Evolutionary conservation across 2,113 vertebrate genomes (phyloP).

Genomic region (Electrona antarctica): DNA sequence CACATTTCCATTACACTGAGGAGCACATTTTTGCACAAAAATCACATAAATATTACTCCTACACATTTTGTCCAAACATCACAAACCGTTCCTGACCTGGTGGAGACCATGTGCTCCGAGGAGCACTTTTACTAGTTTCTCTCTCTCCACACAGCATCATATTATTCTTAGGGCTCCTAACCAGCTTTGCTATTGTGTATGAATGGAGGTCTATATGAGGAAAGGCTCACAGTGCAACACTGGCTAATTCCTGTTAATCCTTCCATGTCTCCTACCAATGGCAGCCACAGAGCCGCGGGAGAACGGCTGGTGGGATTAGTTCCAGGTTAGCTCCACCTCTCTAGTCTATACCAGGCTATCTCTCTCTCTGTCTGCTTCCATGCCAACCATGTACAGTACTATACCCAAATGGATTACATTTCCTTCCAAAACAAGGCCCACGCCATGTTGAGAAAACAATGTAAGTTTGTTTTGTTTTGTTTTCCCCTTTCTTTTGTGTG

Average conservation of each 20-base stretch:
- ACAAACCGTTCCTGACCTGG: too few relatives aligned
- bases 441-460: constrained; percentile 52
- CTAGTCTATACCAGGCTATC: constrained; percentile 42
- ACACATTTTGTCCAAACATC: too few relatives aligned
- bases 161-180: constrained; percentile 41
- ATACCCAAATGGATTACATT: constrained; percentile 62
- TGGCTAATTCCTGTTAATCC: constrained; percentile 81
- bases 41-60: neutral
- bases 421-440: constrained; percentile 43
- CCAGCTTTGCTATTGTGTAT: constrained; percentile 67
- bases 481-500: neutral
- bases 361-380: constrained; percentile 19
- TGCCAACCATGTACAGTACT: constrained; percentile 37
- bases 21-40: neutral
- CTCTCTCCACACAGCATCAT: too few relatives aligned
- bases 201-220: constrained; percentile 78
- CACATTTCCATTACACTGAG: too few relatives aligned
- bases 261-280: constrained; percentile 58
- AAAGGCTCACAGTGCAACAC: constrained; percentile 75
- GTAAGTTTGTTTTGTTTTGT: constrained; percentile 67
- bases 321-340: constrained; percentile 65
- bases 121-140: too few relatives aligned
- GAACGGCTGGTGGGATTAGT: constrained; percentile 75
- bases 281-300: constrained; percentile 44
- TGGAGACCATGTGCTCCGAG: too few relatives aligned